A percentile compares a stretch with the other conserved stretches of the same genome.
phyloP scores from a whole-genome alignment of 2,113 vertebrate genomes.

The Triplophysa dalaica region DNA sequence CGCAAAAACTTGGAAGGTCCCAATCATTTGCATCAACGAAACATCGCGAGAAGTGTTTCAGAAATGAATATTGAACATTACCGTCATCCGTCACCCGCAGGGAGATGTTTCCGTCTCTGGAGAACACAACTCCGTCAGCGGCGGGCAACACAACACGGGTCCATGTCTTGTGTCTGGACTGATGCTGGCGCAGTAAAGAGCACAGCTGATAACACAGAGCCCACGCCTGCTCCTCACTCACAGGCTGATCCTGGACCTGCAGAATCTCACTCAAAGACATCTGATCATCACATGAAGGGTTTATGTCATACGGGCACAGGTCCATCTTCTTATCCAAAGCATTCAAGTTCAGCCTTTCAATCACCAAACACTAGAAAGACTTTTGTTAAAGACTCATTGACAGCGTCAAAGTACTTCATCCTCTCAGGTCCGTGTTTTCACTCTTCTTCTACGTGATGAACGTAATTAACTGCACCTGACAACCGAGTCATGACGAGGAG shows the following conservation, averaged over 20 bases:
- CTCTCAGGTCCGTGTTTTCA: too few relatives aligned
- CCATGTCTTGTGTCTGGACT: neutral
- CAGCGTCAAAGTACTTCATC: neutral
- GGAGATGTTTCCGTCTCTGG: slow-evolving; percentile 47
- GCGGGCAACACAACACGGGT: slow-evolving; percentile 26
- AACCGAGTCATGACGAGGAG: neutral
- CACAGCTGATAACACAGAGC: slow-evolving; percentile 59
- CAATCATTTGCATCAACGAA: too few relatives aligned
- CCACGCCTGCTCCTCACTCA: slow-evolving; percentile 62
- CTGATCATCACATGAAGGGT: neutral
- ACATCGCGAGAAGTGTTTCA: too few relatives aligned
- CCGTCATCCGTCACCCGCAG: slow-evolving; percentile 2
- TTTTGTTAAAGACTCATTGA: neutral
- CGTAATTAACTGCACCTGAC: slow-evolving; percentile 7
- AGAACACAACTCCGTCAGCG: slow-evolving; percentile 45
- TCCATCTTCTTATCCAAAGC: slow-evolving; percentile 33
- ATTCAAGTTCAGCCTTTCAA: slow-evolving; percentile 22
- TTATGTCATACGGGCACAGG: neutral
- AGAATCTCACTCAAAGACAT: slow-evolving; percentile 52
- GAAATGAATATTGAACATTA: neutral
- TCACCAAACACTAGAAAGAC: neutral
- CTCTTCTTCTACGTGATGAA: neutral
- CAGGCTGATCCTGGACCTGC: slow-evolving; percentile 48
- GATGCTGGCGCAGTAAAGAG: slow-evolving; percentile 5
- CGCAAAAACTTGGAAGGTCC: too few relatives aligned